Evolutionary conservation across 2,888 invertebrate species (phyloP), one percentile per base, ranked within the genome.

Genomic region (Apamea crenata): DNA sequence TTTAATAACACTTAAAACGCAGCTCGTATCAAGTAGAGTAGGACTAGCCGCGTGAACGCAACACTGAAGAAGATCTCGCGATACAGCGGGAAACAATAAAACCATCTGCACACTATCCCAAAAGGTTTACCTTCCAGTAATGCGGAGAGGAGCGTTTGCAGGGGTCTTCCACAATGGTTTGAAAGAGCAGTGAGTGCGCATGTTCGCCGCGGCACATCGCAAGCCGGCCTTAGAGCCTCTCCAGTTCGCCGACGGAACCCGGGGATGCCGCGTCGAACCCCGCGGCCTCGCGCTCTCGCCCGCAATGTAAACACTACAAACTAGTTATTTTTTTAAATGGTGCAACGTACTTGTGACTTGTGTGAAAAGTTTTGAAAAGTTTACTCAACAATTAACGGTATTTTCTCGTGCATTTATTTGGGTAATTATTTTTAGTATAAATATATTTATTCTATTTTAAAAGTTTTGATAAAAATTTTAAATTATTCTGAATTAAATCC

Each of bases 111-210:
- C 90, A 90, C 92, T 91, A 91, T 92, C 87, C 91, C 88, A 91
- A 92, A 94, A 92, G 93, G 93, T 95, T 94, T 94, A 94, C 94
- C 92, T 94, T 91, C 90, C 91, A 92, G 92, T 94, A 94, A 95
- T 94, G 93, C 93, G 93, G 91, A 93, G 91, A 90, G 91, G 82
- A 91, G 92, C 92, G 92, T 94, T 95, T 93, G 94, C 93, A 93
- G 94, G 92, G 94, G 92, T 93, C 91, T 93, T 93, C 92, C 92
- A 95, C 94, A 95, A 94, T 94, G 93, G 94, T 93, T 93, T 91
- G 90, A 93, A 93, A 93, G 93, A 93, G 93, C 91, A 90, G 90
- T 91, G 91, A 95, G 94, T 95, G 96, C 96, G 96, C 96, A 96
- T 96, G 96, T 92, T 85, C 91, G 91, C 87, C 94, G 94, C 93